A percentile compares a stretch with the other conserved stretches of the same genome.
Evolutionary conservation across 2,113 vertebrate genomes (phyloP).

Genomic region (Rhagologus leucostigma): DNA sequence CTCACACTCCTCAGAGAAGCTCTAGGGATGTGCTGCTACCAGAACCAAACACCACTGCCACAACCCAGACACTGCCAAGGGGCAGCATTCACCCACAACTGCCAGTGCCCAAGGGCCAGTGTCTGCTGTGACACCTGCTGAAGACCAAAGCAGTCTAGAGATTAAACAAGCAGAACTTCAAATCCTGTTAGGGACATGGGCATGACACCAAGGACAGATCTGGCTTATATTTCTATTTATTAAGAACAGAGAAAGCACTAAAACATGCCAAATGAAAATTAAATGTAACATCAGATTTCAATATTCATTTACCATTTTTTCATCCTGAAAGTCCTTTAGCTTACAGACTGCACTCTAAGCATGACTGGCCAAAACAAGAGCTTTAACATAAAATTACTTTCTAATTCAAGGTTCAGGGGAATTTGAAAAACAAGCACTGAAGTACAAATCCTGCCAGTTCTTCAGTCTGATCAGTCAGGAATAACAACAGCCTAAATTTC

Average conservation of each 20-base stretch:
- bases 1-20: neutral
- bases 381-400: neutral
- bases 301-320: neutral
- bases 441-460: neutral
- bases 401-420: neutral
- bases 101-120: neutral
- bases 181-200: neutral
- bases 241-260: neutral
- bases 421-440: neutral
- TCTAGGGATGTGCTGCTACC: neutral
- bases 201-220: neutral
- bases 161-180: neutral
- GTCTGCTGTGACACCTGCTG: neutral
- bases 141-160: neutral
- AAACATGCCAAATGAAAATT: neutral
- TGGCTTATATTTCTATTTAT: neutral
- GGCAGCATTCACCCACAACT: neutral
- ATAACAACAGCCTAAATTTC: neutral
- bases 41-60: neutral
- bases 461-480: neutral
- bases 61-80: neutral
- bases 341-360: neutral
- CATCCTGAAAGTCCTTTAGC: neutral
- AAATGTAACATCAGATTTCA: neutral
- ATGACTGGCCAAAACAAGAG: neutral